These are phyloP conservation scores for Deroptyus accipitrinus DNA, from an alignment of 2,113 vertebrate genomes.

Conservation along the genomic window DNA sequence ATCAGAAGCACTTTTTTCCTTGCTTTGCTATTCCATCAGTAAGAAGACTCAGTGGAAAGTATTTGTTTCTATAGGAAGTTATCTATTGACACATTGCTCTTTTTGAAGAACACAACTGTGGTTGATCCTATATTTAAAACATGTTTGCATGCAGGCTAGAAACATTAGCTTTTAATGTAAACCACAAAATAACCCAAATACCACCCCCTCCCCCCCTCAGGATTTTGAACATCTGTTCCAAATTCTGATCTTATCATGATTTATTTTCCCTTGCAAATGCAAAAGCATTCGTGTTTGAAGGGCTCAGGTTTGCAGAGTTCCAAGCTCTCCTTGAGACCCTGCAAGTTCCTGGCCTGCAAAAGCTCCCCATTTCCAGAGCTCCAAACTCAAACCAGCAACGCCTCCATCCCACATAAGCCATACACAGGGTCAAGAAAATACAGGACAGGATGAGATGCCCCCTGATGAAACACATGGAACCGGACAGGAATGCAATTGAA, in stretches of 20 bases:
- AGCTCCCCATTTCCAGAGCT: not conserved
- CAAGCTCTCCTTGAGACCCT: not conserved
- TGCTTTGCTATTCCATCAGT: not conserved
- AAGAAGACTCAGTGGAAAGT: not conserved
- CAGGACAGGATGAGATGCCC: conserved; percentile 48
- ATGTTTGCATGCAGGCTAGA: not conserved
- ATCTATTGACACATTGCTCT: not conserved
- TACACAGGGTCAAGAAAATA: not conserved
- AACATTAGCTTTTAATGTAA: not conserved
- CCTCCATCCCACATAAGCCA: conserved; percentile 1
- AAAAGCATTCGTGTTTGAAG: not conserved
- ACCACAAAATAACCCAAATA: not conserved
- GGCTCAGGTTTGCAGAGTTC: not conserved
- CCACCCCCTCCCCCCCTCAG: accelerated
- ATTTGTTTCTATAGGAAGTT: not conserved
- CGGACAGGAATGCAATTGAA: not conserved
- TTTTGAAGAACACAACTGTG: not conserved
- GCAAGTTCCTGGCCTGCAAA: not conserved
- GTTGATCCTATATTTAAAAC: not conserved
- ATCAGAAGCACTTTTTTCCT: conserved; percentile 33
- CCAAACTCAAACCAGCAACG: conserved; percentile 14
- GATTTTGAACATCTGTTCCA: not conserved
- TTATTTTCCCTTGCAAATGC: not conserved
- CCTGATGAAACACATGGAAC: conserved; percentile 36
- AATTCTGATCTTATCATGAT: conserved; percentile 61